A percentile compares a stretch with the other conserved stretches of the same genome.
phyloP scores from a whole-genome alignment of 2,113 vertebrate species.

The Blennius ocellaris region DNA sequence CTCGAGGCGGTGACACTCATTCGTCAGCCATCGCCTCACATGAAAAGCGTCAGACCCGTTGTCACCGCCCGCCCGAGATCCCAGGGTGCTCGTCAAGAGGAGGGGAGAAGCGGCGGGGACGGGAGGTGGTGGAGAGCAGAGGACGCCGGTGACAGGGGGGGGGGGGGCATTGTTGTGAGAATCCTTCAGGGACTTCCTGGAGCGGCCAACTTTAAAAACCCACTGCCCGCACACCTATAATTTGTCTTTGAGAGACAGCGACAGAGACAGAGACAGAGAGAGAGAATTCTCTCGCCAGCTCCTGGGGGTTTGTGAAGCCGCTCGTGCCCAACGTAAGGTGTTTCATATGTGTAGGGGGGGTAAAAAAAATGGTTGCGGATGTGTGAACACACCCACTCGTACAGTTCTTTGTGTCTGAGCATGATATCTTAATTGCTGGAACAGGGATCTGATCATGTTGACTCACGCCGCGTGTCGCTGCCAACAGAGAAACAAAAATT shows the following conservation, averaged over 20 bases:
- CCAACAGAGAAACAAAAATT: no score
- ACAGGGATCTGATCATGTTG: no score
- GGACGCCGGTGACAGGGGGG: slow-evolving; percentile 40
- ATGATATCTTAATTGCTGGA: no score
- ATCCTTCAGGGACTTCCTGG: slow-evolving; percentile 54
- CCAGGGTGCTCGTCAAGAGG: slow-evolving; percentile 61
- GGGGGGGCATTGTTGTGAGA: slow-evolving; percentile 59
- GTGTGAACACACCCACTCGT: slow-evolving; percentile 10
- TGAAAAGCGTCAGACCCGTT: slow-evolving; percentile 49
- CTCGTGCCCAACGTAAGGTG: slow-evolving; percentile 24
- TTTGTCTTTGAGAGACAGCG: slow-evolving; percentile 50
- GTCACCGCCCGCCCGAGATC: slow-evolving; percentile 62
- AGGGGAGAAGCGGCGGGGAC: neutral
- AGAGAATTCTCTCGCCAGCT: slow-evolving; percentile 30
- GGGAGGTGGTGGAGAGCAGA: no score
- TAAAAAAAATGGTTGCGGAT: neutral
- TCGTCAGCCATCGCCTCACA: slow-evolving; percentile 55
- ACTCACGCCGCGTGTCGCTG: no score
- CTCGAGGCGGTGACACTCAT: slow-evolving; percentile 57
- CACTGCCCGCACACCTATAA: slow-evolving; percentile 45
- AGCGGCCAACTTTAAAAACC: slow-evolving; percentile 51
- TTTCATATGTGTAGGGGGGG: neutral
- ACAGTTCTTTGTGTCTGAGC: no score
- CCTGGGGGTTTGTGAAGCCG: slow-evolving; percentile 33
- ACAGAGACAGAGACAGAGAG: no score